Base-by-base conservation (phyloP, 2,113 vertebrate genomes). In the Ploceus nigricollis region DNA sequence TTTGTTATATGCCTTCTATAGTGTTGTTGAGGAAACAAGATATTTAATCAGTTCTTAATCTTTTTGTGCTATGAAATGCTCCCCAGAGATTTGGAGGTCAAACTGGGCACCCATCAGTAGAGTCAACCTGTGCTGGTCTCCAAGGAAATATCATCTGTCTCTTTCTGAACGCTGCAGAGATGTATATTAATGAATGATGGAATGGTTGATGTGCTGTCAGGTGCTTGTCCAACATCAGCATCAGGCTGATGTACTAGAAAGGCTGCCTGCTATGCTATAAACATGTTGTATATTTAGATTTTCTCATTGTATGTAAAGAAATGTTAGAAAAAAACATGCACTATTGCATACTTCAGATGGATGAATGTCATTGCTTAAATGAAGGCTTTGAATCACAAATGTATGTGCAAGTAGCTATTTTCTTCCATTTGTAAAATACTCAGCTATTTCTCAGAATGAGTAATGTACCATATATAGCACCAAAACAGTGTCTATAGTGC, bases 371-470 rank as follows among this genome's bases (percentile, higher is more conserved):
- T 94, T 97, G 96, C 81, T 89, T 97, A 97, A 98, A 97, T 97
- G 91, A 97, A 97, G 96, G 93, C 95, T 97, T 97, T 96, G 87
- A 97, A 96, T 97, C 96, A 92, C 90, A 97, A 94, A 91, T 94
- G 81, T 82, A 70, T 96, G 61, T 96, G 90, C 75, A 93, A 96
- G 93, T 73, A 95, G 94, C 94, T 97, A 86, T 97, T 95, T 97
- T 87, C 96, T 97, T 97, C 89, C 90, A 90, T 97, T 98, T 97
- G 97, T 96, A 97, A 97, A 97, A 96, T 97, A 95, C 54, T 95
- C 86, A 87, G 95, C 91, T 97, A 70, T 96, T 92, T 95, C 96
- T 96, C 80, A 93, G 90, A 93, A 95, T 97, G 95, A 97, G 96
- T 97, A 96, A 97, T 97, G 94, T 95, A 82, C 85, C 68, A 44